Percentiles rank a stretch among this genome's conserved stretches.
Conservation (phyloP, 2,888 invertebrate genomes). For the Drosophila kanekoi region DNA sequence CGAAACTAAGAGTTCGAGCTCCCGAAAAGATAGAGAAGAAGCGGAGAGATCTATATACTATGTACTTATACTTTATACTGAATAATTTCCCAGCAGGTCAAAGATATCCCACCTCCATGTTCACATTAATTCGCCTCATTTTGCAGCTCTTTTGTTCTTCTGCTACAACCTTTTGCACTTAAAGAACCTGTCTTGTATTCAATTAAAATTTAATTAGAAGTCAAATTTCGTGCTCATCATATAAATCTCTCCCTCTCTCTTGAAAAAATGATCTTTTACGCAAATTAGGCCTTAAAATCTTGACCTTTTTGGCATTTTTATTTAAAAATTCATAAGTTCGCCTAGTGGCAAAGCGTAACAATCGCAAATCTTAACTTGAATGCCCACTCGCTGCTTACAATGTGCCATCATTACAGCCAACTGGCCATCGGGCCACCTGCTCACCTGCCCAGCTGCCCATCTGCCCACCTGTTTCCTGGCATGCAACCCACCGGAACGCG, state of each 20-base stretch:
- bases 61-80: too few species aligned
- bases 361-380: background rate
- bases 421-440: slow-evolving; percentile 25
- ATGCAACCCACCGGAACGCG: background rate
- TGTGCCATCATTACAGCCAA: slow-evolving; percentile 21
- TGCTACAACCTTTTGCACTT: background rate
- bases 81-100: too few species aligned
- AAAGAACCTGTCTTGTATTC: background rate
- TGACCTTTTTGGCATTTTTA: background rate
- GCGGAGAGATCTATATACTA: too few species aligned
- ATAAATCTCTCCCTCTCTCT: background rate
- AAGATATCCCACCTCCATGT: background rate
- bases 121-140: background rate
- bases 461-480: slow-evolving; percentile 22
- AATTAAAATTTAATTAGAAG: background rate
- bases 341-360: slow-evolving; percentile 12
- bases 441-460: slow-evolving; percentile 9
- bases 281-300: background rate
- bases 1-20: too few species aligned
- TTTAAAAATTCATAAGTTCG: slow-evolving; percentile 26
- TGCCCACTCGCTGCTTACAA: slow-evolving; percentile 7
- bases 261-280: background rate
- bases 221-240: background rate
- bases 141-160: background rate
- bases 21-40: too few species aligned